phyloP scores from a whole-genome alignment of 1,140 invertebrate species.

The Agrypnia vestita region DNA sequence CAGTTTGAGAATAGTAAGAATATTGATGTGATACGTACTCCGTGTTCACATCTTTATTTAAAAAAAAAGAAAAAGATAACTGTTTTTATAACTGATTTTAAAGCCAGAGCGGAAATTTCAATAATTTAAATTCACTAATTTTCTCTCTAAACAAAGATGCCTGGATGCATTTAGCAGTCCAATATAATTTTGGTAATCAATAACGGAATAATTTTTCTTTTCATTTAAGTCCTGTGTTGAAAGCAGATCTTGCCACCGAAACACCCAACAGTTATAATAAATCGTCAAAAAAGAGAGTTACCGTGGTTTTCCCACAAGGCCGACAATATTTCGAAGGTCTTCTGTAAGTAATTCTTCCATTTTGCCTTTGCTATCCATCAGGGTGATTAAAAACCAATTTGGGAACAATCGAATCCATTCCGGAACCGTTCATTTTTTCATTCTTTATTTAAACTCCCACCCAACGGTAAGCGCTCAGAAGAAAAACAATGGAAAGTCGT shows the following conservation, averaged over 20 bases:
- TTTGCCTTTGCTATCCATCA: slow-evolving; percentile 50
- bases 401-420: slow-evolving; percentile 59
- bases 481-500: slow-evolving; percentile 29
- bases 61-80: no score
- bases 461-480: slow-evolving; percentile 12
- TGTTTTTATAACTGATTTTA: no score
- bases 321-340: slow-evolving; percentile 1
- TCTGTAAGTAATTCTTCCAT: slow-evolving; percentile 48
- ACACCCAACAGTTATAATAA: background rate
- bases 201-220: no score
- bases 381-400: slow-evolving; percentile 62
- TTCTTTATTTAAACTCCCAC: slow-evolving; percentile 17
- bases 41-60: no score
- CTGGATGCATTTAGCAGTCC: no score
- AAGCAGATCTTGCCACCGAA: background rate
- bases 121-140: no score
- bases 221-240: no score
- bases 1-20: no score
- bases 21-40: no score
- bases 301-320: background rate
- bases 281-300: background rate
- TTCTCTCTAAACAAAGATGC: no score
- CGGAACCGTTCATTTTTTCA: slow-evolving; percentile 34
- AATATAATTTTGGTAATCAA: no score
- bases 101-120: no score